phyloP scores from a whole-genome alignment of 2,888 invertebrate species.

The Lepas anatifera region DNA sequence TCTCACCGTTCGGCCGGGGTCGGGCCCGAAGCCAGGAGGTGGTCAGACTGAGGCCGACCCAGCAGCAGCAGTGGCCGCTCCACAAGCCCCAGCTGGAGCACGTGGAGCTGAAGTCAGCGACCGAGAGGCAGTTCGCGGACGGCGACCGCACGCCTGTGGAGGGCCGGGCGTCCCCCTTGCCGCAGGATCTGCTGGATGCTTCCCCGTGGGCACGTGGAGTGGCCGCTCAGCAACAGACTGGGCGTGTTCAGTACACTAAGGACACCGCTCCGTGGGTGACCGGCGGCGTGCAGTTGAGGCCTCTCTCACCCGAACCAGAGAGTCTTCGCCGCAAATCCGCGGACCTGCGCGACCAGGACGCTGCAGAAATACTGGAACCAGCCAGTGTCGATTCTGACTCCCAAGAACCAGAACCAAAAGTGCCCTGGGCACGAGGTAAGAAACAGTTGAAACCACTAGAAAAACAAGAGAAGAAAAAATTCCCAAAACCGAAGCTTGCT shows the following conservation, averaged over 20 bases:
- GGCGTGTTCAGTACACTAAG: background rate
- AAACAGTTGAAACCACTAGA: background rate
- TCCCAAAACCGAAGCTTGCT: conserved; percentile 15
- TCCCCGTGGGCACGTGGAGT: conserved; percentile 3
- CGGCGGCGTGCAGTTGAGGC: background rate
- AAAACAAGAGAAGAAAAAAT: background rate
- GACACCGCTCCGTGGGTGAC: background rate
- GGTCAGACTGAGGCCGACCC: background rate
- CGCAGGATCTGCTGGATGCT: background rate
- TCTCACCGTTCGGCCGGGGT: background rate
- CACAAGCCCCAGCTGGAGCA: background rate
- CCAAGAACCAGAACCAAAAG: too few relatives aligned
- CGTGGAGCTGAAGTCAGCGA: background rate
- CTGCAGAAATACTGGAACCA: background rate
- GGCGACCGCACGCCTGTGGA: background rate
- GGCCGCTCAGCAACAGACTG: background rate
- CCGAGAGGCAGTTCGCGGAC: background rate
- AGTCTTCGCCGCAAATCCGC: background rate
- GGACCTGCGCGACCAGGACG: background rate
- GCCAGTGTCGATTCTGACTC: too few relatives aligned
- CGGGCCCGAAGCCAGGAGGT: background rate
- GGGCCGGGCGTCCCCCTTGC: background rate
- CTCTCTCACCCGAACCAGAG: background rate
- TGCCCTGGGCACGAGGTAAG: background rate
- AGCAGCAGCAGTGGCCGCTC: background rate